Conservation (phyloP, 1,140 invertebrate species). For the Neotoxoptera formosana region DNA sequence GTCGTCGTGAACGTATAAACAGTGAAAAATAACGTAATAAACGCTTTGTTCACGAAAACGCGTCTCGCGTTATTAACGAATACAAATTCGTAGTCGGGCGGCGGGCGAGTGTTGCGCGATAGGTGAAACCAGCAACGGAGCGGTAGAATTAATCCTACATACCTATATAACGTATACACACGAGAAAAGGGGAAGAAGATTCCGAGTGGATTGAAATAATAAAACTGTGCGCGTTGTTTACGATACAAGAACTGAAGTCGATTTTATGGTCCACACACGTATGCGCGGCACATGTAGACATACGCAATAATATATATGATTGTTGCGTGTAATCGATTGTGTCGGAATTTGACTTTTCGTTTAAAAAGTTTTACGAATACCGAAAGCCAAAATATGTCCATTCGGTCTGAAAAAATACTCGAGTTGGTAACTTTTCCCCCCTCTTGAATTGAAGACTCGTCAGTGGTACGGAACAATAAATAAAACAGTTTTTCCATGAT, state of each 20-base stretch:
- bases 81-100: background rate
- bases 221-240: constrained; percentile 34
- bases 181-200: background rate
- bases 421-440: constrained; percentile 19
- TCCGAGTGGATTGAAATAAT: constrained; percentile 44
- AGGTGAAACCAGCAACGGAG: background rate
- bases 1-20: background rate
- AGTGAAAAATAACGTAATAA: background rate
- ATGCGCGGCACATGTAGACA: background rate
- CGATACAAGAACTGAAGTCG: constrained; percentile 16
- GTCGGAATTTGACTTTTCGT: constrained; percentile 50
- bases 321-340: constrained; percentile 46
- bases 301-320: background rate
- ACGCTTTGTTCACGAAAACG: background rate
- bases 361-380: constrained; percentile 53
- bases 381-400: constrained; percentile 49
- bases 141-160: background rate
- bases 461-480: constrained; percentile 50
- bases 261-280: constrained; percentile 35
- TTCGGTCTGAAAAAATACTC: constrained; percentile 23
- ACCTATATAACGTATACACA: background rate
- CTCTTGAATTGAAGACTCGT: constrained; percentile 36
- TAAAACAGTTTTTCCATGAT: constrained; percentile 11
- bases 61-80: background rate
- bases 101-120: too few species aligned